These are phyloP conservation scores for Nudaria mundana DNA, from an alignment of 2,888 invertebrate genomes.

Conservation along the genomic window DNA sequence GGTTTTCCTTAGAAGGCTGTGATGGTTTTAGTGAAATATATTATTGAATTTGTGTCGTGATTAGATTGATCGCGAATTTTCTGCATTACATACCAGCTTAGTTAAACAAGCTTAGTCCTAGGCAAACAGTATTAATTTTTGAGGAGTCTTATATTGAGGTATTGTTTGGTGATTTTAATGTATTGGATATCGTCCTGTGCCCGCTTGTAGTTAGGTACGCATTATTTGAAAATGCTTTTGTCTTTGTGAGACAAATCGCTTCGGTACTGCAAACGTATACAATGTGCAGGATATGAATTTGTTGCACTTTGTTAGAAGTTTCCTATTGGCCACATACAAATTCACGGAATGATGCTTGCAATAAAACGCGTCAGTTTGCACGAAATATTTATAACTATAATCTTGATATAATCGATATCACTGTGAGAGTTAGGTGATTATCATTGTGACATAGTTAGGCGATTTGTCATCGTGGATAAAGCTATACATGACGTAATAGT, in stretches of 20 bases:
- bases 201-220: conserved; percentile 69
- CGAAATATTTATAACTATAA: conserved; percentile 25
- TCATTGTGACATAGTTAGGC: conserved; percentile 25
- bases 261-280: conserved; percentile 37
- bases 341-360: conserved; percentile 25
- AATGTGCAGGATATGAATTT: conserved; percentile 30
- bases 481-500: conserved; percentile 13
- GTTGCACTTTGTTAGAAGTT: conserved; percentile 34
- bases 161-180: conserved; percentile 64
- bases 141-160: conserved; percentile 56
- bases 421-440: conserved; percentile 18
- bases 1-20: conserved; percentile 17
- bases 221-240: conserved; percentile 62
- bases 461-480: too few relatives aligned
- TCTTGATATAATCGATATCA: conserved; percentile 22
- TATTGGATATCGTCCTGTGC: conserved; percentile 75
- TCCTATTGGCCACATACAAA: conserved; percentile 17
- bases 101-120: conserved; percentile 64
- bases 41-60: conserved; percentile 17
- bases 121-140: conserved; percentile 45
- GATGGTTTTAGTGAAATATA: conserved; percentile 27
- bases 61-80: conserved; percentile 44
- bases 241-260: conserved; percentile 61
- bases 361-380: conserved; percentile 18
- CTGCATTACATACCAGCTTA: conserved; percentile 45